Percentiles rank a stretch among this genome's conserved stretches.
phyloP scores from a whole-genome alignment of 2,888 invertebrate genomes.

The Plusia festucae region DNA sequence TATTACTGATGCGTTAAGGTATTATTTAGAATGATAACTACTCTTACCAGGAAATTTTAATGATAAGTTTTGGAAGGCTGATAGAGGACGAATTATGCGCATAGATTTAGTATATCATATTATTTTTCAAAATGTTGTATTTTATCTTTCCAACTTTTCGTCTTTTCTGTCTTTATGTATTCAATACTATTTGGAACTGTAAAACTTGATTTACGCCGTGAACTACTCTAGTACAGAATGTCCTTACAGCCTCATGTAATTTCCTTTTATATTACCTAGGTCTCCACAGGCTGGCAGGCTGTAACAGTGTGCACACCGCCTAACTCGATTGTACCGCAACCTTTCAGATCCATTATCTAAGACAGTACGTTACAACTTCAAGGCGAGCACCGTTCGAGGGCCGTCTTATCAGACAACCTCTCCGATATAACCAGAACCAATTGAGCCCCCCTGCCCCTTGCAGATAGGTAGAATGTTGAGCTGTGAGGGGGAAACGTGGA shows the following conservation, averaged over 20 bases:
- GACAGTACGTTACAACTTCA: conserved; percentile 69
- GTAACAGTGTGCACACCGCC: conserved; percentile 40
- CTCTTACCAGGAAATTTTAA: not conserved
- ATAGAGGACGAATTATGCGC: too few species aligned
- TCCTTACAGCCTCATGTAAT: not conserved
- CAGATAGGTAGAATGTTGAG: conserved; percentile 32
- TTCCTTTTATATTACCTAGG: conserved; percentile 7
- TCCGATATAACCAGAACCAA: conserved; percentile 60
- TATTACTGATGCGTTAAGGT: conserved; percentile 41
- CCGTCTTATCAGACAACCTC: conserved; percentile 67
- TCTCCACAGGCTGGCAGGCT: conserved; percentile 20
- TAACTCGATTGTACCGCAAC: conserved; percentile 60
- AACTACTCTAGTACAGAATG: conserved; percentile 19
- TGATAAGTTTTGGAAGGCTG: too few species aligned
- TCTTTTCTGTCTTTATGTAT: too few species aligned
- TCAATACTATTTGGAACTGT: too few species aligned
- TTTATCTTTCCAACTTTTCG: too few species aligned
- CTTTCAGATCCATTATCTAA: conserved; percentile 69
- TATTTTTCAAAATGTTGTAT: too few species aligned
- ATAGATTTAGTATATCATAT: too few species aligned
- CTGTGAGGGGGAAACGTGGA: conserved; percentile 25
- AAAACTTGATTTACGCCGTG: too few species aligned
- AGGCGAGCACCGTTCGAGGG: conserved; percentile 64
- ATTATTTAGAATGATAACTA: conserved; percentile 25
- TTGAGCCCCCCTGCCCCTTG: conserved; percentile 48